Percentiles rank a stretch among this genome's conserved stretches.
phyloP scores from a whole-genome alignment of 2,797 vertebrate species.

The Takifugu ocellatus region DNA sequence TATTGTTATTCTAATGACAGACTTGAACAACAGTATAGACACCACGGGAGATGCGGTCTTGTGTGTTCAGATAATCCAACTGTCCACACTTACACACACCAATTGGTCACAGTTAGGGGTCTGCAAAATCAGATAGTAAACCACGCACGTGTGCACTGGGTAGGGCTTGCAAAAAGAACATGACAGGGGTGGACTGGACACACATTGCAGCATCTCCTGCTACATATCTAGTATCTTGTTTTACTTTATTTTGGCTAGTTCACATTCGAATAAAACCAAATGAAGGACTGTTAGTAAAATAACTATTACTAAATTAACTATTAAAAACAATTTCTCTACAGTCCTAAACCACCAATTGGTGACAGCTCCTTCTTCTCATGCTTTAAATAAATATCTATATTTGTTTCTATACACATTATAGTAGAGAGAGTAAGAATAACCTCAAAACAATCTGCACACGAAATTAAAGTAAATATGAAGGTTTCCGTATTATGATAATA shows the following conservation, averaged over 20 bases:
- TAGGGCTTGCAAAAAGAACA: conserved; percentile 5
- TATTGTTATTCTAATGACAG: conserved; percentile 82
- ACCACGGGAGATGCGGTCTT: conserved; percentile 51
- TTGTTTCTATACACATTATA: too few species aligned
- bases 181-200: neutral
- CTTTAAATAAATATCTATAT: too few species aligned
- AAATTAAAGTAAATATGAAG: too few species aligned
- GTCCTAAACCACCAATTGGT: too few species aligned
- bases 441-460: too few species aligned
- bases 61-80: conserved; percentile 75
- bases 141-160: conserved; percentile 26
- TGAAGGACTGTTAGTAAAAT: too few species aligned
- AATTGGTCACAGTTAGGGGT: conserved; percentile 73
- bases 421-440: too few species aligned
- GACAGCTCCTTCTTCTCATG: too few species aligned
- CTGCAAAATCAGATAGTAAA: conserved; percentile 72
- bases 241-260: neutral
- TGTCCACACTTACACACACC: conserved; percentile 57
- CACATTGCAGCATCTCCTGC: neutral
- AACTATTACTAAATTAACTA: too few species aligned
- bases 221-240: neutral
- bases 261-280: neutral
- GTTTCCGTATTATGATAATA: too few species aligned
- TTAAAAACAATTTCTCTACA: too few species aligned
- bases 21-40: conserved; percentile 77